Base-by-base conservation (phyloP, 2,797 vertebrate genomes). In the Clarias platycephalus region DNA sequence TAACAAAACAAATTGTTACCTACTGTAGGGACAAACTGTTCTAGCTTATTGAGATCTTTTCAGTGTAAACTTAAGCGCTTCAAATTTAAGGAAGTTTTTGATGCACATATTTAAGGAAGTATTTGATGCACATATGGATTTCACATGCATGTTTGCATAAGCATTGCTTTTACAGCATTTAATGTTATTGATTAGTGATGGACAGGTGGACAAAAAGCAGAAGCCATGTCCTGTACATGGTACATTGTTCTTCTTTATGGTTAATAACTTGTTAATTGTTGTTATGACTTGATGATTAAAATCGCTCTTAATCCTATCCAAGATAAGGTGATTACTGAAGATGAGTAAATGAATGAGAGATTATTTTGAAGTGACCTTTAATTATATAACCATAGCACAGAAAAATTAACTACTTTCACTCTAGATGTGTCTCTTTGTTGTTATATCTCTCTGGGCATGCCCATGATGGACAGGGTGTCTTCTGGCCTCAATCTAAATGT, bases 181-280 rank as follows among this genome's bases (percentile, higher is more conserved):
- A 9, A 49, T 64, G 66, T 75, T 76, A 83, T 16, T 55, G 40
- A 66, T 66, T 72, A 63, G n/a, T 83, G 16, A 15, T 66, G n/a
- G 3, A 53, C 28, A 13, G 18, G 16, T 26, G 53, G 9, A 28
- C 37, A 37, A 82, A 66, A 83, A 64, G 81, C 70, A 75, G 70
- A 64, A 74, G 64, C 44, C 9, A 67, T 2, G 26, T 67, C 64
- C 15, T 67, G 16, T 53, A 53, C 40, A 31, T 68, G 63, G 63
- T 81, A 34, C 63, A 55, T 1, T 0, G 44, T 57, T 81, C 4
- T 28, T 34, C 28, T 68, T 68, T 13, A 4, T 57, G 20, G 18
- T 55, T 57, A 37, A 57, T 68, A 34, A 37, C 20, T 34, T 24
- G 24, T 16, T 22, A 15, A 62, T 22, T 62, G 24, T 0, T 31